A percentile compares a stretch with the other conserved stretches of the same genome.
Conservation (phyloP, 2,797 vertebrate genomes). For the Heterohyrax brucei region DNA sequence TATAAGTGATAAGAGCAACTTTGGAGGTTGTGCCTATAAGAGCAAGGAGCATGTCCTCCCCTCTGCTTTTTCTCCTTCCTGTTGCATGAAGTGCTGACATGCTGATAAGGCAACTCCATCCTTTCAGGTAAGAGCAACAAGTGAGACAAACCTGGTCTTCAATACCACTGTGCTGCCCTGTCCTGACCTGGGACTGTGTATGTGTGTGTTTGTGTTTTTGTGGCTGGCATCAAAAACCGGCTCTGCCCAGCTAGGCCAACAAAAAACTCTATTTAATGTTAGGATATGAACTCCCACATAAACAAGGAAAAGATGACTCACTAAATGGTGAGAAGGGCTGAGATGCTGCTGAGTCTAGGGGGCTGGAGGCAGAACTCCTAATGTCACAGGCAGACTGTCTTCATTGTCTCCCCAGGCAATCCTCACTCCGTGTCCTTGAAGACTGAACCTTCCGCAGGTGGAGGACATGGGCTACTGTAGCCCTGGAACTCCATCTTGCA, state of each 20-base stretch:
- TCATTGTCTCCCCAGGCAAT: not conserved
- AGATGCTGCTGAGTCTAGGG: not conserved
- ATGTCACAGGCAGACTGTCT: not conserved
- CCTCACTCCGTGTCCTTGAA: not conserved
- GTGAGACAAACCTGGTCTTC: not conserved
- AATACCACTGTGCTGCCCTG: not conserved
- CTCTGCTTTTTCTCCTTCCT: not conserved
- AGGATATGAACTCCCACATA: not conserved
- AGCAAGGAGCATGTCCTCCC: not conserved
- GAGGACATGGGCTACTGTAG: rapidly evolving
- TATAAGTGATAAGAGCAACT: not conserved
- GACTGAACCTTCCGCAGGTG: not conserved
- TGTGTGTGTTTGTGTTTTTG: not conserved
- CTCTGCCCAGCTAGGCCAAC: not conserved
- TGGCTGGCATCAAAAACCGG: not conserved
- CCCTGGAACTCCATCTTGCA: not conserved
- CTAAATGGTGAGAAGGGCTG: not conserved
- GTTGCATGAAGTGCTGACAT: not conserved
- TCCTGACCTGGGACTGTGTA: not conserved
- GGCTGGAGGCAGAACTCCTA: not conserved
- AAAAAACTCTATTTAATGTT: not conserved
- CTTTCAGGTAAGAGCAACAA: not conserved
- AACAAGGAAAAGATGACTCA: not conserved
- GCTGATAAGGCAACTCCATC: not conserved
- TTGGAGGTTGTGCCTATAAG: not conserved